Evolutionary conservation across 2,113 vertebrate species (phyloP).

Genomic region (Emydocephalus ijimae): DNA sequence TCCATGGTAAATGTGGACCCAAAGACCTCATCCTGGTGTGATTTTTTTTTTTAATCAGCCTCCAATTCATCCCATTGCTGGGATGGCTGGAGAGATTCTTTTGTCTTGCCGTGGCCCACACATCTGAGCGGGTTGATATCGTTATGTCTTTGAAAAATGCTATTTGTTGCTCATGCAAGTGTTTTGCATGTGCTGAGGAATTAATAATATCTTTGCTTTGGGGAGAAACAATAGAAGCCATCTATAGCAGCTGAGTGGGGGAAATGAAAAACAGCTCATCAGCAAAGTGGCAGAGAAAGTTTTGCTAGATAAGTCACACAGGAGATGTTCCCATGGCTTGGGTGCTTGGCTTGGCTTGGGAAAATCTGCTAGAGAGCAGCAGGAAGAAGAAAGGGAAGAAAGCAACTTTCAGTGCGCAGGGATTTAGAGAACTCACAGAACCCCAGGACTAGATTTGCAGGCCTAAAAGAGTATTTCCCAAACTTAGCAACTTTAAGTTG

Average conservation of each 20-base stretch:
- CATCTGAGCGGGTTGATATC: not conserved
- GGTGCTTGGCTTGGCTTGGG: not conserved
- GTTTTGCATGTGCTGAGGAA: constrained; percentile 15
- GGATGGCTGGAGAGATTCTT: not conserved
- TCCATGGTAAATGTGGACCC: not conserved
- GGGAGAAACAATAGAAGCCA: constrained; percentile 20
- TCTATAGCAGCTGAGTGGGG: constrained; percentile 16
- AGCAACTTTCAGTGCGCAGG: not conserved
- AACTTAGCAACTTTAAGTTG: not conserved
- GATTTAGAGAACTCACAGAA: not conserved
- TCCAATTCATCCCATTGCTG: constrained; percentile 10
- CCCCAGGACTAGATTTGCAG: not conserved
- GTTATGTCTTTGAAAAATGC: constrained; percentile 28
- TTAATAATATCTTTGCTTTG: constrained; percentile 23
- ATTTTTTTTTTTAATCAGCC: constrained; percentile 22
- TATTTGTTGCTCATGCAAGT: constrained; percentile 24
- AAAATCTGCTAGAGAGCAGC: not conserved
- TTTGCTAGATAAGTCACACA: not conserved
- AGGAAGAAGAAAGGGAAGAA: not conserved
- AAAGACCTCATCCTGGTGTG: not conserved
- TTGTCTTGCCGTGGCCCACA: constrained; percentile 2
- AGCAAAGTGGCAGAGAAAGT: not conserved
- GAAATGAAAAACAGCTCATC: not conserved
- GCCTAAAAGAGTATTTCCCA: not conserved
- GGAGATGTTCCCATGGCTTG: not conserved